Base-by-base conservation (phyloP, 2,797 vertebrate species). In the Melanitta fusca region DNA sequence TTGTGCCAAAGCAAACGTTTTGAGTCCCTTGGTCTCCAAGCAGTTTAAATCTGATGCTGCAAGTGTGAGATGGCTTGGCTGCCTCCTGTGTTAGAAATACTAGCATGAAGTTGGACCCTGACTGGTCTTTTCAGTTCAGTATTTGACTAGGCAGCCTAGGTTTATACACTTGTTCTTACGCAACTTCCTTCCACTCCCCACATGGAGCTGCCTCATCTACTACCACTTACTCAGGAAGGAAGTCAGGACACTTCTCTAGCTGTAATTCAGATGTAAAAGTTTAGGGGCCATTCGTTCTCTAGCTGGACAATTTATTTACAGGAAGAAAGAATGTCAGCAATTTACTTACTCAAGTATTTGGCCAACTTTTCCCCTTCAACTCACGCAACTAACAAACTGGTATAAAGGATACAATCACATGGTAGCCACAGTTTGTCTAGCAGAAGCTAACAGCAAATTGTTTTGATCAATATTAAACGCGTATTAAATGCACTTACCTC, bases 401-500 rank as follows among this genome's bases (percentile, higher is more conserved):
- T 85, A 56, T 92, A 89, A 87, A 84, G 66, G 65, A 92, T 62
- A 75, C 28, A 13, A 68, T 87, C 62, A n/a, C 79, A 73, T 69
- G 0, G 0, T 88, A 95, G 80, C 94, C 85, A 60, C 10, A 7
- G 51, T 85, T 91, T 93, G 91, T 80, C 86, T 91, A 92, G 86
- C 78, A 97, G 88, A 89, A 93, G 65, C 74, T 93, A 91, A 93
- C 16, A 94, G 85, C 74, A 93, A 91, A 87, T 87, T 85, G 88
- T 93, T 95, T 74, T 75, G 86, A 82, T 88, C 93, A 56, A 96
- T 96, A 96, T 95, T 97, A 94, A 94, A 95, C 86, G 80, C 78
- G 88, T 95, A 97, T 96, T 95, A 93, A 93, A 97, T 97, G 96
- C 95, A 96, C 97, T 97, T 97, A 95, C 91, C 96, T 97, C 97